Evolutionary conservation across 2,113 vertebrate genomes (phyloP), one percentile per base, ranked within the genome.

Genomic region (Pygoscelis antarcticus): DNA sequence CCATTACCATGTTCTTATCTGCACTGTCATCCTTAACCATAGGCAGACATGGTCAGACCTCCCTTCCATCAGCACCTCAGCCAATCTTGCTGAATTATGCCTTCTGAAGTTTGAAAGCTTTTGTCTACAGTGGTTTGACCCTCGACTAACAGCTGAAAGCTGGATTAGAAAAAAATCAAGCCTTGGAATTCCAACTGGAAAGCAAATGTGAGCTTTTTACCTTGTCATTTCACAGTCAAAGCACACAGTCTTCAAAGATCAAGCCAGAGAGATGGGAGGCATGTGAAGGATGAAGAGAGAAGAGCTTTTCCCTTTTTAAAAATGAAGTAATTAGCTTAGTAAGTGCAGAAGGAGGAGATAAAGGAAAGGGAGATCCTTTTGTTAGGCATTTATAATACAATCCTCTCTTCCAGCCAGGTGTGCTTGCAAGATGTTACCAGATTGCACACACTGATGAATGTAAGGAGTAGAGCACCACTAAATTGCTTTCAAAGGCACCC

Each of bases 321-420:
- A 96, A 88, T 81, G 58, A 88, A 96, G 54, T 90, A 94, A 96
- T 97, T 96, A 97, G 4, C 68, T 94, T 38, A 94, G 71, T 55
- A 90, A 88, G 62, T 83, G 47, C 49, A 91, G 61, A 68, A 90
- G n/a, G 38, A 93, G 74, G 75, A 90, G 42, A 88, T 32, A 83
- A 1, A 18, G 71, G 61, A 76, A 83, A 85, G 62, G 81, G 78
- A 91, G 62, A 83, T 88, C 84, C 81, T 80, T 97, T 96, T 94
- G 66, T 95, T 60, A 80, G 66, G 21, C 18, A 0, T 90, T 91
- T 91, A 74, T 80, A 86, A 96, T 55, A 62, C 27, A 76, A 38
- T 74, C 8, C 27, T 89, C 30, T 79, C 25, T 88, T 65, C 51
- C 62, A 68, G 62, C 51, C 75, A 90, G 78, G 75, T 87, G 71